Percentiles rank a stretch among this genome's conserved stretches.
Conservation (phyloP, 2,113 vertebrate genomes). For the rabbit (Oryctolagus cuniculus) region mOryCun1.1 NC_091442.1:48485501-48486000, state of each 20-base stretch:
- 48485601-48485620: conserved; percentile 93
- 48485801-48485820: conserved; percentile 99
- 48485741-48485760: conserved; percentile 97
- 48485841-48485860: conserved; percentile 93
- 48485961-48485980: conserved; percentile 98
- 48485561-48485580: too few species aligned
- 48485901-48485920: conserved; percentile 96
- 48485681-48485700: conserved; percentile 94
- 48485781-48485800: conserved; percentile 99
- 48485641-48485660: conserved; percentile 97
- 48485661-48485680: conserved; percentile 94
- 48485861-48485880: conserved; percentile 98
- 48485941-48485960: conserved; percentile 98
- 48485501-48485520: conserved; percentile 93
- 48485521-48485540: conserved; percentile 89
- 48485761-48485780: conserved; percentile 98
- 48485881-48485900: conserved; percentile 97
- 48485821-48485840: conserved; percentile 94
- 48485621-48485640: conserved; percentile 97
- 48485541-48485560: conserved; percentile 95
- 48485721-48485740: conserved; percentile 92
- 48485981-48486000: conserved; percentile 98
- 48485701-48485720: conserved; percentile 93
- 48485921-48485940: conserved; percentile 98
- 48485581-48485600: too few species aligned